These are phyloP conservation scores for Myxocyprinus asiaticus DNA, from an alignment of 2,113 vertebrate genomes.

Conservation along the genomic window DNA sequence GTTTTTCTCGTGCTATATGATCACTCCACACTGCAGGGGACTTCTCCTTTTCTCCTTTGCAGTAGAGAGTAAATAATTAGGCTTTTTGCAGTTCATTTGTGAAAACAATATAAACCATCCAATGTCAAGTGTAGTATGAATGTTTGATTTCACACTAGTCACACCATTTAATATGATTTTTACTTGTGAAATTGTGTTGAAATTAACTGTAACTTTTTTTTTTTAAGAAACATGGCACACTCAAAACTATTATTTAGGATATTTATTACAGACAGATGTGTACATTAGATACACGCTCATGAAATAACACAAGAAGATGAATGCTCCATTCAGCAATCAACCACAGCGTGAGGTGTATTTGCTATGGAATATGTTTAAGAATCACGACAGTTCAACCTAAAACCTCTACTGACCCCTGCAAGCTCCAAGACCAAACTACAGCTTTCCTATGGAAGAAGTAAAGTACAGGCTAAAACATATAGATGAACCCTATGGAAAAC, in stretches of 20 bases:
- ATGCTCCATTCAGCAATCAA: too few relatives aligned
- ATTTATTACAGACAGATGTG: conserved; percentile 51
- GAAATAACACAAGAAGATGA: background rate
- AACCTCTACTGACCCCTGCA: background rate
- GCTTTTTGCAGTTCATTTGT: too few relatives aligned
- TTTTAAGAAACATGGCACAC: background rate
- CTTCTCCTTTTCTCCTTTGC: too few relatives aligned
- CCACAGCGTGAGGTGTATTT: background rate
- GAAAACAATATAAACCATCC: too few relatives aligned
- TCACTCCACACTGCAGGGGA: too few relatives aligned
- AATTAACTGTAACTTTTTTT: background rate
- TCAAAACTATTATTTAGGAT: conserved; percentile 11
- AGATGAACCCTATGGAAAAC: background rate
- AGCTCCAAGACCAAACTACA: background rate
- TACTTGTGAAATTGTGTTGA: too few relatives aligned
- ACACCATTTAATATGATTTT: too few relatives aligned
- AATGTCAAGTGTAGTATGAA: too few relatives aligned
- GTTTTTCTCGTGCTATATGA: too few relatives aligned
- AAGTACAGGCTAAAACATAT: conserved; percentile 1
- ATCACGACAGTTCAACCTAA: conserved; percentile 19
- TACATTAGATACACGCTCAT: conserved; percentile 19
- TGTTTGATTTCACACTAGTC: too few relatives aligned
- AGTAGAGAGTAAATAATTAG: too few relatives aligned
- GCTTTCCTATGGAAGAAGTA: conserved; percentile 9
- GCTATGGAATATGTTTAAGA: background rate